Evolutionary conservation across 2,113 vertebrate genomes (phyloP).

Genomic region (Eretmochelys imbricata): DNA sequence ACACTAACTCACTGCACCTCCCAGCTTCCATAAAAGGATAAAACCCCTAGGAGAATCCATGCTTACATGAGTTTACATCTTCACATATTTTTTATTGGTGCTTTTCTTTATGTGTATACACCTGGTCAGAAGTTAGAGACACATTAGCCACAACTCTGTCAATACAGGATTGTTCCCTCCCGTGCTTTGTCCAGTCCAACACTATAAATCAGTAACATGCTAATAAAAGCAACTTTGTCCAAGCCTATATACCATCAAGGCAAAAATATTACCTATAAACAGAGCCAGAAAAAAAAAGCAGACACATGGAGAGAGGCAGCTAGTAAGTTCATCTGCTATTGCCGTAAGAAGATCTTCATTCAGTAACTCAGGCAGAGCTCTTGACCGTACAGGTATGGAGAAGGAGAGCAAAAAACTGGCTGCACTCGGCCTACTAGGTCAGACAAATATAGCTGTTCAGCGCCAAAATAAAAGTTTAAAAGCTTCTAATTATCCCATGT

Average conservation of each 20-base stretch:
- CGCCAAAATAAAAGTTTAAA: background rate
- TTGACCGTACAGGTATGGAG: background rate
- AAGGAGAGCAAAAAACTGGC: background rate
- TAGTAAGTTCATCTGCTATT: background rate
- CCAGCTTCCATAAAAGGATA: constrained; percentile 63
- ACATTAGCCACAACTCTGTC: background rate
- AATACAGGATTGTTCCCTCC: background rate
- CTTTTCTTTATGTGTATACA: constrained; percentile 49
- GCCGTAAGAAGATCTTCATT: fast-evolving
- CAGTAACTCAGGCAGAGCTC: background rate
- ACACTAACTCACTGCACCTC: constrained; percentile 52
- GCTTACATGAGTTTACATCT: constrained; percentile 44
- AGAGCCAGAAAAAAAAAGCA: background rate
- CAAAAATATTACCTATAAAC: background rate
- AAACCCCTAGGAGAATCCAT: background rate
- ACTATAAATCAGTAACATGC: background rate
- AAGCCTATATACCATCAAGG: background rate
- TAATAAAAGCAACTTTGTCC: fast-evolving
- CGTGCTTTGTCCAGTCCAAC: background rate
- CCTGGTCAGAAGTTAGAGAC: background rate
- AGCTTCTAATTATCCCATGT: background rate
- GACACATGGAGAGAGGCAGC: background rate
- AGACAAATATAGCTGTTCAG: background rate
- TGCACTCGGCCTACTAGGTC: background rate
- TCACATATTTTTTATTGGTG: constrained; percentile 25